Percentiles rank a stretch among this genome's conserved stretches.
These are phyloP conservation scores for Theristicus caerulescens DNA, from an alignment of 2,113 vertebrate species.

Conservation along the genomic window DNA sequence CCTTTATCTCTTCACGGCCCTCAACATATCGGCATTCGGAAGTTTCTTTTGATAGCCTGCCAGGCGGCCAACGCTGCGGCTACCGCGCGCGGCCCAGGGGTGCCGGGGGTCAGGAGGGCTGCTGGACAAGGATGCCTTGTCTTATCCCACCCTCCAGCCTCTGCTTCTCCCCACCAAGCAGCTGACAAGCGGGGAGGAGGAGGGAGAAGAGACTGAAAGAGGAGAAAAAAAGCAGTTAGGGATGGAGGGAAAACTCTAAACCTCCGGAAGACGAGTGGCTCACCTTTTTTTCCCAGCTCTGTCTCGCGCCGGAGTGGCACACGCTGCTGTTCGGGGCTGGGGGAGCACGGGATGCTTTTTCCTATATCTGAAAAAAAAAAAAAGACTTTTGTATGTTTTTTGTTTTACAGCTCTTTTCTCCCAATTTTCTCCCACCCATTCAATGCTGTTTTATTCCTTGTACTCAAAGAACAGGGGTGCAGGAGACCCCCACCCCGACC, in stretches of 20 bases:
- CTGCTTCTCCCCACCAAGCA: not conserved
- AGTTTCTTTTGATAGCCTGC: conserved; percentile 45
- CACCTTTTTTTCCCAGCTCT: conserved; percentile 14
- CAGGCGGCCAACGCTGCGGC: not conserved
- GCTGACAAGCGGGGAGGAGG: not conserved
- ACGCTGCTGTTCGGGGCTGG: not conserved
- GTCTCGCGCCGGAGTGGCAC: not conserved
- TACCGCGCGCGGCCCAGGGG: not conserved
- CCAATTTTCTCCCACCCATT: not conserved
- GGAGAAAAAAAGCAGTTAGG: not conserved
- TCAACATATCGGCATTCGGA: not conserved
- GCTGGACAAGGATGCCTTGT: conserved; percentile 29
- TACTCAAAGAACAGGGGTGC: not conserved
- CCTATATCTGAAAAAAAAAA: not conserved
- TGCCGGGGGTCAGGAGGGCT: not conserved
- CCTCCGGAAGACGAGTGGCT: not conserved
- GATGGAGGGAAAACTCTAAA: conserved; percentile 53
- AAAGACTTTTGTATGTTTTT: not conserved
- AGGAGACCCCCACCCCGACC: not conserved
- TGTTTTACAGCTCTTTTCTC: not conserved
- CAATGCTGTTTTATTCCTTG: not conserved
- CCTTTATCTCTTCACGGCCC: conserved; percentile 5
- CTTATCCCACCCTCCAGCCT: not conserved
- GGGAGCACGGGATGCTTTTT: not conserved
- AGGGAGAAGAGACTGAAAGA: conserved; percentile 9